phyloP scores from a whole-genome alignment of 2,888 invertebrate species.

The Calameuta filiformis region DNA sequence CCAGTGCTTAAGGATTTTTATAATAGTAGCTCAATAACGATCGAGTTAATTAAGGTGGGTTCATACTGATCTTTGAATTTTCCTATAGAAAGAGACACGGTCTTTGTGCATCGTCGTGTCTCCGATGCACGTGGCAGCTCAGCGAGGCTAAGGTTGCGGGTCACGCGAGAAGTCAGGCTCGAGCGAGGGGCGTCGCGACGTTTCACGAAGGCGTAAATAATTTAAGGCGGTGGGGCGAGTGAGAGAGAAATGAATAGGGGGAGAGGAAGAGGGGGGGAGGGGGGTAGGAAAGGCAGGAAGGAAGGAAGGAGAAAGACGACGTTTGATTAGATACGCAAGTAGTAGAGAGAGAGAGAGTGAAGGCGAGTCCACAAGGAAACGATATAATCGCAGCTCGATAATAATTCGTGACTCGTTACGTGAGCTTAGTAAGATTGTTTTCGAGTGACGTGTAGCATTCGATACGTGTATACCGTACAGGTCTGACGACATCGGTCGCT shows the following conservation, averaged over 20 bases:
- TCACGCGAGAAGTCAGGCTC: conserved; percentile 13
- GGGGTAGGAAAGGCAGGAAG: background rate
- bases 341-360: conserved; percentile 13
- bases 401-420: conserved; percentile 7
- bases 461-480: background rate
- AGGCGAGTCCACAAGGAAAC: conserved; percentile 69
- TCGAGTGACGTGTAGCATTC: background rate
- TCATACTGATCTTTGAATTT: background rate
- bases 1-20: background rate
- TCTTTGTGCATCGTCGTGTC: background rate
- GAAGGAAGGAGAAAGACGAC: background rate
- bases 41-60: background rate
- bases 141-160: conserved; percentile 19
- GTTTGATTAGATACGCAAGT: background rate
- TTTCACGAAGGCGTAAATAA: background rate
- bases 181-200: background rate
- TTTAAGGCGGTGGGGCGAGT: background rate
- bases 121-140: conserved; percentile 3
- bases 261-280: too few relatives aligned
- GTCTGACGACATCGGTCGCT: background rate
- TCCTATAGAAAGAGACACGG: background rate
- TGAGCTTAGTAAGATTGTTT: background rate
- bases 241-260: background rate
- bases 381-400: background rate
- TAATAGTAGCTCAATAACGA: background rate